Conservation (phyloP, 2,888 invertebrate genomes). For the Pilophorus perplexus region DNA sequence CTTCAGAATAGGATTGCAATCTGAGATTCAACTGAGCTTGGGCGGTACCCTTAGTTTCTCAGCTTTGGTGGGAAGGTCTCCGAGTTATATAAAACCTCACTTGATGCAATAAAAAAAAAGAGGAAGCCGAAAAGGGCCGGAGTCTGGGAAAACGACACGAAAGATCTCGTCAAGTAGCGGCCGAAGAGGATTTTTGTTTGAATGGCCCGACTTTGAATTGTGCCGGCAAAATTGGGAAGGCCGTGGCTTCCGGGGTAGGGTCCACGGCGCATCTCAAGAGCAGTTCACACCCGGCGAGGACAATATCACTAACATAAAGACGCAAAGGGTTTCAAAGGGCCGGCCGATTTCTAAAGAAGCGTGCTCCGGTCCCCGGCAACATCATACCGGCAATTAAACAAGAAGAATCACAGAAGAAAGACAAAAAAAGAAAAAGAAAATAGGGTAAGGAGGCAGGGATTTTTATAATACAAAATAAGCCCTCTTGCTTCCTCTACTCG, state of each 20-base stretch:
- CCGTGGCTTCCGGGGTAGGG: conserved; percentile 3
- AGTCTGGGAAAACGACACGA: conserved; percentile 18
- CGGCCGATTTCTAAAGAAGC: conserved; percentile 24
- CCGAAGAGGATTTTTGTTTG: background rate
- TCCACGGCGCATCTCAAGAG: conserved; percentile 33
- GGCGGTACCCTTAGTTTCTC: conserved; percentile 10
- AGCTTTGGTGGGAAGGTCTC: conserved; percentile 1
- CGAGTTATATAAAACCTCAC: no score
- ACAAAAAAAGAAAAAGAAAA: background rate
- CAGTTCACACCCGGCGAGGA: conserved; percentile 34
- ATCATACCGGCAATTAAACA: conserved; percentile 35
- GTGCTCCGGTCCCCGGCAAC: conserved; percentile 22
- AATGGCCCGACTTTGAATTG: conserved; percentile 1
- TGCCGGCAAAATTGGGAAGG: background rate
- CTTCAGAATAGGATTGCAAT: no score
- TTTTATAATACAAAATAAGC: conserved; percentile 33
- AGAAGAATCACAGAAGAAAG: conserved; percentile 21
- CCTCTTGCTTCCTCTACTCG: conserved; percentile 8
- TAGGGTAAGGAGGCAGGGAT: no score
- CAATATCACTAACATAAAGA: conserved; percentile 34
- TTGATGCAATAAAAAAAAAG: background rate
- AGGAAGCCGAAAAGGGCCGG: background rate
- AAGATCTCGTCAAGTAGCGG: conserved; percentile 17
- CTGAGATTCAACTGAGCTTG: no score
- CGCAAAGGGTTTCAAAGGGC: conserved; percentile 23